A percentile compares a stretch with the other conserved stretches of the same genome.
Conservation (phyloP, 2,797 vertebrate genomes). For the Acanthurus leucopareius region DNA sequence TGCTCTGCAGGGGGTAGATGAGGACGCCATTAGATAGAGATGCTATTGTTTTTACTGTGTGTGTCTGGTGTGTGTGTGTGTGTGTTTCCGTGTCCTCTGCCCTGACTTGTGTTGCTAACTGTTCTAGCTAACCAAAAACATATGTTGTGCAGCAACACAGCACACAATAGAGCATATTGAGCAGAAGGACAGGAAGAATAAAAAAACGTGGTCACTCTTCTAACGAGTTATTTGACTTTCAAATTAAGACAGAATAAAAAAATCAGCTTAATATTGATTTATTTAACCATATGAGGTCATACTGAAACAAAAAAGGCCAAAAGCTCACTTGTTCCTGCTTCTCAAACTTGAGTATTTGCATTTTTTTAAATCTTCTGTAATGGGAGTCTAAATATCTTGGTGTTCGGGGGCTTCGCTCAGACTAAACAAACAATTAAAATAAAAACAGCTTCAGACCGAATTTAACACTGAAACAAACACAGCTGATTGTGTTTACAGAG, state of each 20-base stretch:
- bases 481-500: too few species aligned
- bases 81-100: slow-evolving; percentile 54
- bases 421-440: slow-evolving; percentile 2
- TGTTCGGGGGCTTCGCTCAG: background rate
- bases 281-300: slow-evolving; percentile 9
- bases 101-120: slow-evolving; percentile 55
- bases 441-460: too few species aligned
- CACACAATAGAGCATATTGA: slow-evolving; percentile 54
- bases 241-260: background rate
- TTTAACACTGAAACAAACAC: too few species aligned
- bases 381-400: background rate
- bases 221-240: background rate
- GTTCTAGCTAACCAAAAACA: slow-evolving; percentile 76
- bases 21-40: slow-evolving; percentile 77
- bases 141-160: slow-evolving; percentile 45
- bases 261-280: background rate
- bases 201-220: slow-evolving; percentile 16
- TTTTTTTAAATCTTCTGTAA: background rate
- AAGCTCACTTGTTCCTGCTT: background rate
- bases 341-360: background rate
- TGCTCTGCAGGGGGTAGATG: slow-evolving; percentile 73
- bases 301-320: background rate
- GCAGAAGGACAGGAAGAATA: slow-evolving; percentile 14
- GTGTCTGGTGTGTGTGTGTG: slow-evolving; percentile 50
- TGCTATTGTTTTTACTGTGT: slow-evolving; percentile 69